phyloP scores from a whole-genome alignment of 2,113 vertebrate genomes.

The Triplophysa siluroides region DNA sequence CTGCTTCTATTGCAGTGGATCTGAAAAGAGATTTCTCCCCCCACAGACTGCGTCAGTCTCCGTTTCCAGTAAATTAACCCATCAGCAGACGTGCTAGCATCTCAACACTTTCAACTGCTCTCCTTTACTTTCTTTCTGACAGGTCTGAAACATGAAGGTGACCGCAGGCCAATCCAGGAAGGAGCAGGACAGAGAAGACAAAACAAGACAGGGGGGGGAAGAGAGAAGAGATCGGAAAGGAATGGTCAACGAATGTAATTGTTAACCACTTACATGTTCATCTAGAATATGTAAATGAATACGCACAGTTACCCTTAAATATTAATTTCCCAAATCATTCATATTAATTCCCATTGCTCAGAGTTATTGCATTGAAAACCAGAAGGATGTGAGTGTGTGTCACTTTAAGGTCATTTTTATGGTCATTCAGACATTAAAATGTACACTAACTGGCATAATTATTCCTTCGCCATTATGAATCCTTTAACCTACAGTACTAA shows the following conservation, averaged over 20 bases:
- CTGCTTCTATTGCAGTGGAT: slow-evolving; percentile 37
- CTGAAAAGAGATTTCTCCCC: slow-evolving; percentile 40
- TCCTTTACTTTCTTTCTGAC: slow-evolving; percentile 44
- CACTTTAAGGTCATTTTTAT: slow-evolving; percentile 35
- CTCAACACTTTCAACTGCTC: slow-evolving; percentile 50
- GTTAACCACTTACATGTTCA: slow-evolving; percentile 15
- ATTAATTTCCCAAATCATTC: slow-evolving; percentile 41
- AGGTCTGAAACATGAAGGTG: slow-evolving; percentile 47
- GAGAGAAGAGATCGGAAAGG: background rate
- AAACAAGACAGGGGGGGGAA: background rate
- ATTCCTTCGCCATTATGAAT: background rate
- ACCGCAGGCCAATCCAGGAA: background rate
- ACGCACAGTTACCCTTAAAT: slow-evolving; percentile 35
- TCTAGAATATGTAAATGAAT: slow-evolving; percentile 4
- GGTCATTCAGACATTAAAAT: background rate
- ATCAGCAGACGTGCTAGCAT: slow-evolving; percentile 61
- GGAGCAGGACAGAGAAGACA: background rate
- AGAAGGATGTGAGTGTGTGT: slow-evolving; percentile 31
- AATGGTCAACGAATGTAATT: background rate
- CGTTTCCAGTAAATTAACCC: slow-evolving; percentile 63
- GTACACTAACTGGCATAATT: background rate
- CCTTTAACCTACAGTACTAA: no score
- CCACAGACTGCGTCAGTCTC: slow-evolving; percentile 49
- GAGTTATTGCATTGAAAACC: slow-evolving; percentile 43
- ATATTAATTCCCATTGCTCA: slow-evolving; percentile 47